Base-by-base conservation (phyloP, 2,113 vertebrate species). In the Chelonoidis abingdonii region DNA sequence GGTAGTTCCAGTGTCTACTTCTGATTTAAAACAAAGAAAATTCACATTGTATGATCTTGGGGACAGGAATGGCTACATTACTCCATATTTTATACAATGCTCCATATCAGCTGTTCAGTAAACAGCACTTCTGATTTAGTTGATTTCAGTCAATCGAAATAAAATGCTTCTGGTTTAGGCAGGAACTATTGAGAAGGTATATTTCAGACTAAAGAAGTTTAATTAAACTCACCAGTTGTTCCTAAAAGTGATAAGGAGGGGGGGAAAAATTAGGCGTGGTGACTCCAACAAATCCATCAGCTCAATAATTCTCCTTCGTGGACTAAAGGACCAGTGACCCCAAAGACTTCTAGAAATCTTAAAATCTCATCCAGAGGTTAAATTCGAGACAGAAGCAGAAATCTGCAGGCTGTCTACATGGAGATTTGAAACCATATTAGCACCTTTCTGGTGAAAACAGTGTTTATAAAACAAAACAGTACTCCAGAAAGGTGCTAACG, bases 31-130 rank as follows among this genome's bases (percentile, higher is more conserved):
- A 81, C 62, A 62, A n/a, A 2, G 38, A 72, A 49, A 78, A 2
- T 8, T 21, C 5, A 3, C 1, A 1, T 50, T 11, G 4, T 27
- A 2, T 8, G 2, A n/a, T 47, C 52, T 87, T 44, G 72, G 56
- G 31, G 76, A 17, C 35, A n/a, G 49, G 13, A 2, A 2, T 4
- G 8, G 53, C 31, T 44, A 72, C 41, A 84, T 89, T 87, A 38
- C 22, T 41, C 72, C 89, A 7, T 8, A 4, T 35, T 38, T 59
- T 5, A 2, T 29, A 25, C 53, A 69, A 12, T 4, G 84, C 82
- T 65, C 65, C 65, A 41, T 44, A 47, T n/a, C 82, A 83, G 8
- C 9, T 50, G 22, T 19, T 25, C 72, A 44, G n/a, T 75, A 21
- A 53, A 53, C 31, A 83, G n/a, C 49, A 9, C 0, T 1, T 21